Evolutionary conservation across 2,113 vertebrate species (phyloP).

Genomic region (Pelobates fuscus): DNA sequence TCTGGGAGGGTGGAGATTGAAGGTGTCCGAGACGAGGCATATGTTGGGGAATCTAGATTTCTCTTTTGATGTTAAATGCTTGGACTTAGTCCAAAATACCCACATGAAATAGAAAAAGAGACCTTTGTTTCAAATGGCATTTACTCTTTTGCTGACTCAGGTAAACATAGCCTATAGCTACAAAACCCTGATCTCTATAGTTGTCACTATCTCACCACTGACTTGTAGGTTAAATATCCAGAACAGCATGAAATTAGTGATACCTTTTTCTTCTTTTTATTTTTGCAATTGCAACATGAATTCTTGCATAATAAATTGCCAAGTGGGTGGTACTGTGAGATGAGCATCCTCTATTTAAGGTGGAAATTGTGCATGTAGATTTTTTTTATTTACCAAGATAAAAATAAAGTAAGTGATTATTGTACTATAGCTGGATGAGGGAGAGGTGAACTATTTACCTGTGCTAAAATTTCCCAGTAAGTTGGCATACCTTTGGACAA

Average conservation of each 20-base stretch:
- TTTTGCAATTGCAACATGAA: no score
- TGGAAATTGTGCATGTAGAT: no score
- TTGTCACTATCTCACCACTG: background rate
- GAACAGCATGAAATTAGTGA: background rate
- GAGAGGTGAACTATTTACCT: no score
- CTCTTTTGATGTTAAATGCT: constrained; percentile 12
- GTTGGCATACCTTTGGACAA: no score
- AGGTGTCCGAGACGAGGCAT: background rate
- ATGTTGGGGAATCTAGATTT: background rate
- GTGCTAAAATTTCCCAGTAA: no score
- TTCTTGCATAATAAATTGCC: no score
- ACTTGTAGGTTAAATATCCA: background rate
- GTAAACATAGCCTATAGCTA: constrained; percentile 2
- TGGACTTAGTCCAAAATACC: constrained; percentile 7
- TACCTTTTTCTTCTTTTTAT: no score
- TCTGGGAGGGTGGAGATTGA: background rate
- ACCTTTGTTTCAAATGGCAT: background rate
- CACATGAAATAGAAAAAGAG: background rate
- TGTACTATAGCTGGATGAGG: no score
- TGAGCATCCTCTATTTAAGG: no score
- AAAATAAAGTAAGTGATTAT: no score
- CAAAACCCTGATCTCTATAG: background rate
- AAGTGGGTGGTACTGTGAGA: no score
- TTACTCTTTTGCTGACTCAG: background rate
- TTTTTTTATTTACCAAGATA: no score